A percentile compares a stretch with the other conserved stretches of the same genome.
These are phyloP conservation scores for Chrysoperla carnea DNA, from an alignment of 1,140 invertebrate genomes.

Conservation along the genomic window DNA sequence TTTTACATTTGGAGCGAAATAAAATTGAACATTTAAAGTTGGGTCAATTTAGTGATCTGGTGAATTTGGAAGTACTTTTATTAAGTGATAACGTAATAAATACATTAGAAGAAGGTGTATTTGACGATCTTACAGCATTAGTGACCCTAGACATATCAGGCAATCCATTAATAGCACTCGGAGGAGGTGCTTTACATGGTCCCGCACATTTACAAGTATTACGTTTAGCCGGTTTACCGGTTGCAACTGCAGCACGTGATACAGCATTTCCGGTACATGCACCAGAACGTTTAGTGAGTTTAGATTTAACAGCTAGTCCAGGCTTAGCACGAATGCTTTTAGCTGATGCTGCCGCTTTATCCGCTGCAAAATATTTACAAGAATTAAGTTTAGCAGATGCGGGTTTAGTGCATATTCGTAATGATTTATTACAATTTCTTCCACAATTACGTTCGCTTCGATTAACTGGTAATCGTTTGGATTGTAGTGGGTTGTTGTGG, in stretches of 20 bases:
- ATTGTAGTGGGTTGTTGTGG: slow-evolving; percentile 44
- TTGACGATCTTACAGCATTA: slow-evolving; percentile 43
- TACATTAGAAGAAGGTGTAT: slow-evolving; percentile 42
- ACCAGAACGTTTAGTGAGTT: slow-evolving; percentile 43
- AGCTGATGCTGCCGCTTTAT: slow-evolving; percentile 46
- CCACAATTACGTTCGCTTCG: slow-evolving; percentile 41
- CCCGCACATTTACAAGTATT: slow-evolving; percentile 42
- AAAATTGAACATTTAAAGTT: slow-evolving; percentile 37
- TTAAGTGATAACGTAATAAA: slow-evolving; percentile 46
- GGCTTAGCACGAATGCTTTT: slow-evolving; percentile 46
- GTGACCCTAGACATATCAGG: slow-evolving; percentile 56
- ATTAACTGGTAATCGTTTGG: slow-evolving; percentile 39
- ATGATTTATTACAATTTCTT: slow-evolving; percentile 48
- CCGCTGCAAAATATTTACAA: slow-evolving; percentile 43
- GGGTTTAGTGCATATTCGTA: slow-evolving; percentile 39
- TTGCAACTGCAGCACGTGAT: slow-evolving; percentile 33
- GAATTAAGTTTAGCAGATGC: slow-evolving; percentile 48
- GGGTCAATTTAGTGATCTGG: slow-evolving; percentile 49
- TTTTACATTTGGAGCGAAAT: slow-evolving; percentile 42
- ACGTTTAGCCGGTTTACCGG: slow-evolving; percentile 42
- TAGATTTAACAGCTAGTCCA: slow-evolving; percentile 58
- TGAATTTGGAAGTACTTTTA: slow-evolving; percentile 47
- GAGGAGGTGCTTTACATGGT: slow-evolving; percentile 44
- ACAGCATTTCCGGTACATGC: slow-evolving; percentile 49
- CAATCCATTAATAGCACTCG: slow-evolving; percentile 50